These are phyloP conservation scores for Hydractinia symbiolongicarpus DNA, from an alignment of 30 jellyfish, hydroid and myxozoan species.

Conservation along the genomic window DNA sequence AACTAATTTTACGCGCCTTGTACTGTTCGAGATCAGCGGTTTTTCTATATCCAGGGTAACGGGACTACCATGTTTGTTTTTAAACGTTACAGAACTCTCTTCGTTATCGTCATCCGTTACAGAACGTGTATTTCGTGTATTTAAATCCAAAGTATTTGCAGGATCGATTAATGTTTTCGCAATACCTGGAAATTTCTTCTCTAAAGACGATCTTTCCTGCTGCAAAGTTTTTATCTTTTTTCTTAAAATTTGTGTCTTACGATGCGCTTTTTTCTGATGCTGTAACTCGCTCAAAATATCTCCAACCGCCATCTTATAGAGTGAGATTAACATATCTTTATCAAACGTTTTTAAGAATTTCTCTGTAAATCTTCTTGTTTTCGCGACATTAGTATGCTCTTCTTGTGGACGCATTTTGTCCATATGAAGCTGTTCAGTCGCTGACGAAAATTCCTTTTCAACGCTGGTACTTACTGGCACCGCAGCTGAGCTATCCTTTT, in stretches of 20 bases:
- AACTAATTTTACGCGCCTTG: constrained; percentile 33
- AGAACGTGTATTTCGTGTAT: neutral
- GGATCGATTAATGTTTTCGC: constrained; percentile 35
- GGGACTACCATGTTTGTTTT: neutral
- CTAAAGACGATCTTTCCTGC: constrained; percentile 57
- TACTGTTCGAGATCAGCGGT: constrained; percentile 13
- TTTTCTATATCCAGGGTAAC: constrained; percentile 4
- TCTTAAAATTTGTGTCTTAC: constrained; percentile 28
- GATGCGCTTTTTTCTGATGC: constrained; percentile 6
- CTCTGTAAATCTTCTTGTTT: constrained; percentile 40
- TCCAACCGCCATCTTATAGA: constrained; percentile 81
- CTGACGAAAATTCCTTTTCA: neutral
- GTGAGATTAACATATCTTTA: constrained; percentile 93
- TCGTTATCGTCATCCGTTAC: neutral
- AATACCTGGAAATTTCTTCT: constrained; percentile 78
- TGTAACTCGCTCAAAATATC: constrained; percentile 81
- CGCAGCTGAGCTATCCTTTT: neutral
- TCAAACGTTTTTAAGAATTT: constrained; percentile 70
- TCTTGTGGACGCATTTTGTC: neutral
- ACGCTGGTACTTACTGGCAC: neutral
- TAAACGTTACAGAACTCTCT: constrained; percentile 5
- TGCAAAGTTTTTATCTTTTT: constrained; percentile 48
- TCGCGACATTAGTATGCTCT: neutral
- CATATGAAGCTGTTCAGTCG: neutral
- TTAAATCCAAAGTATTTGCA: constrained; percentile 11